Evolutionary conservation across 2,797 vertebrate species (phyloP).

Genomic region (Sebastiscus tertius): DNA sequence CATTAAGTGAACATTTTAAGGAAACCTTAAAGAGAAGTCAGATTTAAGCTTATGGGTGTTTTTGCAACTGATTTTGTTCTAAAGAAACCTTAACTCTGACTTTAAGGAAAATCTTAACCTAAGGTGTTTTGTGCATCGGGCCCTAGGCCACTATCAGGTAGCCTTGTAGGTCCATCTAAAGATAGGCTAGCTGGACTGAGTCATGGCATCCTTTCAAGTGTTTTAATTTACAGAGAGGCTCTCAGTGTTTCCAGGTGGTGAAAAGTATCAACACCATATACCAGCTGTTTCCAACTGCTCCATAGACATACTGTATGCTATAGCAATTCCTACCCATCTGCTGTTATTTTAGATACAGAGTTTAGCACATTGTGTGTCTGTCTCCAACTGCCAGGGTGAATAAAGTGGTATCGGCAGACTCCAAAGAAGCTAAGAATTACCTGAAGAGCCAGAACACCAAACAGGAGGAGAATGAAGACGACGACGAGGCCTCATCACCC

Average conservation of each 20-base stretch:
- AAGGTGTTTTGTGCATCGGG: background rate
- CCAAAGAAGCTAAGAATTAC: conserved; percentile 90
- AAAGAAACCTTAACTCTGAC: background rate
- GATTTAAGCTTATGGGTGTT: background rate
- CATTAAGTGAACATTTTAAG: background rate
- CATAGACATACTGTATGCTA: background rate
- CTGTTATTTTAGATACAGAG: too few species aligned
- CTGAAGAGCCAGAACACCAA: conserved; percentile 80
- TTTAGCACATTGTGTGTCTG: background rate
- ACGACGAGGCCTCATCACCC: background rate
- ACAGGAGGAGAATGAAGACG: conserved; percentile 67
- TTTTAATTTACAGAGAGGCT: background rate
- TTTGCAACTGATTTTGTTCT: background rate
- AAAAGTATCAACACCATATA: background rate
- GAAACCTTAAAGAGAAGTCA: background rate
- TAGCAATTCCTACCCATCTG: background rate
- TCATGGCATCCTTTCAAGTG: background rate
- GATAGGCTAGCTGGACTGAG: background rate
- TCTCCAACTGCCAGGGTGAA: conserved; percentile 83
- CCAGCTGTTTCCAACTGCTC: background rate
- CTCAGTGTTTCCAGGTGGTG: background rate
- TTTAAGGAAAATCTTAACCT: background rate
- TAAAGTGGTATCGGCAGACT: conserved; percentile 91
- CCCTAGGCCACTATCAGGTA: too few species aligned
- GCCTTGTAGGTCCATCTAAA: too few species aligned